Conservation (phyloP, 2,797 vertebrate species). For the Syngnathus acus region DNA sequence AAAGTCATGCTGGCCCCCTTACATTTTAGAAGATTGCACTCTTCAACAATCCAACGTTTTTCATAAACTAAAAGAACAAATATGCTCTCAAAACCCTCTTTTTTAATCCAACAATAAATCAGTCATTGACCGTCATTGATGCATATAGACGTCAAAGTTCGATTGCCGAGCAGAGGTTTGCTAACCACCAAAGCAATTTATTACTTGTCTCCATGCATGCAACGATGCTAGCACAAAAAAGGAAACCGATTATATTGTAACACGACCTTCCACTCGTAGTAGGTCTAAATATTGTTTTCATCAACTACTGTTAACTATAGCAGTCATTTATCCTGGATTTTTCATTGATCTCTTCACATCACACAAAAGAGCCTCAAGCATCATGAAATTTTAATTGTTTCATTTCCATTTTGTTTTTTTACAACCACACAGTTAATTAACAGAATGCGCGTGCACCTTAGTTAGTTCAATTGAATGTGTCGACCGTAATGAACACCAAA, state of each 20-base stretch:
- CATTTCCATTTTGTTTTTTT: slow-evolving; percentile 26
- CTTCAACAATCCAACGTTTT: too few relatives aligned
- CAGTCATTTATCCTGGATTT: neutral
- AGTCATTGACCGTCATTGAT: too few relatives aligned
- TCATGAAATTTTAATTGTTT: slow-evolving; percentile 29
- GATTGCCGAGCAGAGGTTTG: too few relatives aligned
- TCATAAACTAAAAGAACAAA: too few relatives aligned
- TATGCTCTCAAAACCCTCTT: too few relatives aligned
- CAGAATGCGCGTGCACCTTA: slow-evolving; percentile 30
- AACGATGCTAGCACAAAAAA: neutral
- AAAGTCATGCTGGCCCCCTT: neutral
- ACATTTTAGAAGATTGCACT: too few relatives aligned
- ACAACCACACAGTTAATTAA: slow-evolving; percentile 39
- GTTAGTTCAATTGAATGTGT: slow-evolving; percentile 11
- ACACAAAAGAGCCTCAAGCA: slow-evolving; percentile 9
- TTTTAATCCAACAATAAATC: too few relatives aligned
- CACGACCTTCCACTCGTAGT: neutral
- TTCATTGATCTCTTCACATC: neutral
- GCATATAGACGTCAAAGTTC: too few relatives aligned
- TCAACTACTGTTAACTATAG: neutral
- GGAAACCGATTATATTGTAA: neutral
- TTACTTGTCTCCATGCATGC: too few relatives aligned
- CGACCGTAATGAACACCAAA: neutral
- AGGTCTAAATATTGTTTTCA: neutral
- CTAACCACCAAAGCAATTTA: too few relatives aligned